phyloP scores from a whole-genome alignment of 2,113 vertebrate genomes.

The Jaculus jaculus region DNA sequence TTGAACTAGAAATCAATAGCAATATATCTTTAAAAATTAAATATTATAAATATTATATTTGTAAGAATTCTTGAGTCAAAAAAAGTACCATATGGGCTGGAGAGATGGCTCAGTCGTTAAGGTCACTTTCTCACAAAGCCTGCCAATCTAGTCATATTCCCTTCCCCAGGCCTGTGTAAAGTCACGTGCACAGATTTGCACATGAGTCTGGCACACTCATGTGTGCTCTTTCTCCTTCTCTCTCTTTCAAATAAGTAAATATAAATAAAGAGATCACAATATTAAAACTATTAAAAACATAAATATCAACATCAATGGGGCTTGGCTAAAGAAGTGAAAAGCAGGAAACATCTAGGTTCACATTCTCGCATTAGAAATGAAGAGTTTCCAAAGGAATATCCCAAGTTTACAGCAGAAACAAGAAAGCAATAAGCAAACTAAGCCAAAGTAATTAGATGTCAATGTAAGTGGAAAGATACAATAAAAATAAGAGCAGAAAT shows the following conservation, averaged over 20 bases:
- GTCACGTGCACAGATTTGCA: too few relatives aligned
- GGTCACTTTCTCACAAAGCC: too few relatives aligned
- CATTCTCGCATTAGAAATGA: neutral
- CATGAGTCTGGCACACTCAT: too few relatives aligned
- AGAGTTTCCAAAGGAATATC: neutral
- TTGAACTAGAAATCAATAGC: neutral
- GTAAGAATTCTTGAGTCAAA: constrained; percentile 5
- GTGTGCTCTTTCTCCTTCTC: too few relatives aligned
- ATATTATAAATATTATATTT: constrained; percentile 16
- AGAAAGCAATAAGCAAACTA: neutral
- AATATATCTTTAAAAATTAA: neutral
- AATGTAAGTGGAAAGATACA: neutral
- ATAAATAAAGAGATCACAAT: neutral
- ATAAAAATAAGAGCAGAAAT: neutral
- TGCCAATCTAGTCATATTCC: too few relatives aligned
- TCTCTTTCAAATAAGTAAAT: too few relatives aligned
- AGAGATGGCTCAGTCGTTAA: too few relatives aligned
- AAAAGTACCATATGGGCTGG: neutral
- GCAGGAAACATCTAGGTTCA: neutral
- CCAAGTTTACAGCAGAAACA: neutral
- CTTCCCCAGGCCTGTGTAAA: too few relatives aligned
- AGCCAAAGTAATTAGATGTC: neutral
- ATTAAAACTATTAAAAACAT: neutral
- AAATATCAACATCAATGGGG: neutral
- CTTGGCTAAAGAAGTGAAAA: neutral